phyloP scores from a whole-genome alignment of 1,140 invertebrate genomes.

The Aphaenogaster floridana region DNA sequence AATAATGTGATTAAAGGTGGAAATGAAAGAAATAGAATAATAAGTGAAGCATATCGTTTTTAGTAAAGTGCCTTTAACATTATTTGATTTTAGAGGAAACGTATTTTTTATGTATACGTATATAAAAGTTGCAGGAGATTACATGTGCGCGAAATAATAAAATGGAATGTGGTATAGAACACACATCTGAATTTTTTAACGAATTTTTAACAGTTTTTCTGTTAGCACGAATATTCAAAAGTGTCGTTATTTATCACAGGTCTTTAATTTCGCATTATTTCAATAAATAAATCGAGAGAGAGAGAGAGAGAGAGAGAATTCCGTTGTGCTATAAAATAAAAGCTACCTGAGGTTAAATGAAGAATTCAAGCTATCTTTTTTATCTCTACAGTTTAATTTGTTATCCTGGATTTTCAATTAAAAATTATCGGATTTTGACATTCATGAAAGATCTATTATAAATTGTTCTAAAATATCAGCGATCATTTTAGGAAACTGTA shows the following conservation, averaged over 20 bases:
- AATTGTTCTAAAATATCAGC: not conserved
- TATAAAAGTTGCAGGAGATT: not conserved
- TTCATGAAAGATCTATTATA: not conserved
- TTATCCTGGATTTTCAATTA: not conserved
- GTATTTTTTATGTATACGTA: not conserved
- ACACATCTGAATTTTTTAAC: not conserved
- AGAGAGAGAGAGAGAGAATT: not conserved
- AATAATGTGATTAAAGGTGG: not conserved
- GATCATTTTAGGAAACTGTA: not conserved
- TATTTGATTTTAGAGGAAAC: not conserved
- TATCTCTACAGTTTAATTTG: not conserved
- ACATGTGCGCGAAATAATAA: not conserved
- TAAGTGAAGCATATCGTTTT: too few species aligned
- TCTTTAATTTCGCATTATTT: not conserved
- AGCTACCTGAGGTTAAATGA: not conserved
- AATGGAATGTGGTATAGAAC: not conserved
- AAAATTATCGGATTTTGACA: not conserved
- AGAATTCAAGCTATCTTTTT: not conserved
- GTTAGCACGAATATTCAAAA: not conserved
- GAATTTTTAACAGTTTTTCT: not conserved
- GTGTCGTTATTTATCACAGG: not conserved
- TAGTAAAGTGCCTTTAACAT: not conserved
- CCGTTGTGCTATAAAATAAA: not conserved
- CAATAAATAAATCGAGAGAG: not conserved
- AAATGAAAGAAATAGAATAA: not conserved